phyloP scores from a whole-genome alignment of 1,140 invertebrate species.

The Euschistus heros region DNA sequence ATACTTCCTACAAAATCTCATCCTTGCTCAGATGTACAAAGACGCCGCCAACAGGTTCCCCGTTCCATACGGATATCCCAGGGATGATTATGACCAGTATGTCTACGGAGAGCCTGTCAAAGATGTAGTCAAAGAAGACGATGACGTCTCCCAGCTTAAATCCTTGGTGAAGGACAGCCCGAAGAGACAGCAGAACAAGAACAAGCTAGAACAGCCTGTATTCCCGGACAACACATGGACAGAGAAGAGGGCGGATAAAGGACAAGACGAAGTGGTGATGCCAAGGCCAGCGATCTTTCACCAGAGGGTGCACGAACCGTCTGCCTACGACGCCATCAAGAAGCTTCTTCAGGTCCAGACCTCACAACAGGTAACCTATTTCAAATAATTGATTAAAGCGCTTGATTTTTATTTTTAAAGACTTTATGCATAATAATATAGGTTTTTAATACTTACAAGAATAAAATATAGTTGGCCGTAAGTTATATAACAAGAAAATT shows the following conservation, averaged over 20 bases:
- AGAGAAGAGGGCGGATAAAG: conserved; percentile 31
- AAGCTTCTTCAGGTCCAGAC: conserved; percentile 42
- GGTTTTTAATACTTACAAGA: too few species aligned
- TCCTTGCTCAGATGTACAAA: conserved; percentile 49
- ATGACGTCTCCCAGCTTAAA: conserved; percentile 48
- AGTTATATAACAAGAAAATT: too few species aligned
- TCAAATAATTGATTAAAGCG: too few species aligned
- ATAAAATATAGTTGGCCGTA: too few species aligned
- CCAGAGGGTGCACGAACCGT: conserved; percentile 31
- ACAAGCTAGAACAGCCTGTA: neutral
- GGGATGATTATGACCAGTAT: conserved; percentile 37
- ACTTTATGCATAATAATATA: too few species aligned
- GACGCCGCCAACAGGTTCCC: conserved; percentile 36
- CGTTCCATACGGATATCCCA: conserved; percentile 26
- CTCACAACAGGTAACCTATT: conserved; percentile 18
- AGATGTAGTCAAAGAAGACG: conserved; percentile 38
- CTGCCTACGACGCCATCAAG: conserved; percentile 45
- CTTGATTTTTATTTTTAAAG: too few species aligned
- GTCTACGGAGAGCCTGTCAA: conserved; percentile 31
- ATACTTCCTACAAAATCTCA: conserved; percentile 49
- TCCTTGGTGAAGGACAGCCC: conserved; percentile 37
- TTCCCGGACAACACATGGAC: conserved; percentile 21
- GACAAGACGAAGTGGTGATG: conserved; percentile 50
- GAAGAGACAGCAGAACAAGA: conserved; percentile 12
- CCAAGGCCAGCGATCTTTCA: neutral